A percentile compares a stretch with the other conserved stretches of the same genome.
phyloP scores from a whole-genome alignment of 2,113 vertebrate species.

The Ictalurus furcatus region DNA sequence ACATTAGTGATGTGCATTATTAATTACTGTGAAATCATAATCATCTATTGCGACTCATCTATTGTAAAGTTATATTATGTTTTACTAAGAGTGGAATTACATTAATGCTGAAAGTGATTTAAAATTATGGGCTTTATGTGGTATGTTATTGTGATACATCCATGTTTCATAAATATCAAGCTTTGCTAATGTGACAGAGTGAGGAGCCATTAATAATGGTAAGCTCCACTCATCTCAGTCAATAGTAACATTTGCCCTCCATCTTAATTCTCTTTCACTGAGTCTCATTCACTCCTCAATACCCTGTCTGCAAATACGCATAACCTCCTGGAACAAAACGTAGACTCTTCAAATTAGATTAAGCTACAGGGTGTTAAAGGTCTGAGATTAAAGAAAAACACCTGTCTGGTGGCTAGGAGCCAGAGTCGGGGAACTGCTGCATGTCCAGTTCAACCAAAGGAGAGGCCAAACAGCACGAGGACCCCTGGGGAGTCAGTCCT shows the following conservation, averaged over 20 bases:
- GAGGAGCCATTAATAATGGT: conserved; percentile 19
- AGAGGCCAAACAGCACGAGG: conserved; percentile 54
- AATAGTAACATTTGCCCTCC: conserved; percentile 32
- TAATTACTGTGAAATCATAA: not conserved
- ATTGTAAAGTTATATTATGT: no score
- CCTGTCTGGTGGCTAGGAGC: conserved; percentile 50
- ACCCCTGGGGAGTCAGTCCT: conserved; percentile 51
- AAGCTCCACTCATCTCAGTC: conserved; percentile 4
- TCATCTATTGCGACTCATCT: not conserved
- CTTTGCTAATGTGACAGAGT: not conserved
- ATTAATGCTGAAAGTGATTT: not conserved
- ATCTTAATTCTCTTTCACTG: conserved; percentile 38
- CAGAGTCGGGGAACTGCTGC: conserved; percentile 42
- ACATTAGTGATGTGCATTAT: not conserved
- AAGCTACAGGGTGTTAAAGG: conserved; percentile 61
- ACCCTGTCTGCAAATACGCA: conserved; percentile 47
- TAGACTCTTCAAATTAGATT: conserved; percentile 61
- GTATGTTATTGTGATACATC: not conserved
- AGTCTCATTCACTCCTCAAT: conserved; percentile 31
- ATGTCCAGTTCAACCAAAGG: conserved; percentile 54
- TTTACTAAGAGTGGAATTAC: not conserved
- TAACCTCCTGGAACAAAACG: conserved; percentile 44
- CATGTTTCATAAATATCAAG: conserved; percentile 1
- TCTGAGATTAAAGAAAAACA: conserved; percentile 65
- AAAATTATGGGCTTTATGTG: not conserved